These are phyloP conservation scores for Tachysurus vachellii DNA, from an alignment of 2,113 vertebrate species.

Conservation along the genomic window DNA sequence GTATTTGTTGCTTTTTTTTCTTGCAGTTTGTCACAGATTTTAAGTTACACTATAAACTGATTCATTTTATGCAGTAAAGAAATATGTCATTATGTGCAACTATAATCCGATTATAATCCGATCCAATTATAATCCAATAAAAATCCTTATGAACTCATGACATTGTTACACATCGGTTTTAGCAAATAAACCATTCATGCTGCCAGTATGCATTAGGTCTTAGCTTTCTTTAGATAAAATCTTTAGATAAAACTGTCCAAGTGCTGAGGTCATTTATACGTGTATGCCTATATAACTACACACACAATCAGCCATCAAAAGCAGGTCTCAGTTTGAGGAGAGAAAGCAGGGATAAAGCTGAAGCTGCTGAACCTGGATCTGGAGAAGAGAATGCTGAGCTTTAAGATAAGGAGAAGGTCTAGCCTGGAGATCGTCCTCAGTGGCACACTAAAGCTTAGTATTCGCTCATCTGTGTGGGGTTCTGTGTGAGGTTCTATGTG, in stretches of 20 bases:
- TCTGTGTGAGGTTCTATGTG: no score
- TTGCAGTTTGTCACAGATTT: neutral
- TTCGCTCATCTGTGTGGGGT: constrained; percentile 86
- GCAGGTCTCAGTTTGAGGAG: neutral
- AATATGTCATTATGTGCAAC: neutral
- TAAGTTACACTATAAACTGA: neutral
- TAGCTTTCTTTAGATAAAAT: neutral
- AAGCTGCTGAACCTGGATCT: constrained; percentile 80
- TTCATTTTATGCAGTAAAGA: neutral
- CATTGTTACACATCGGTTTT: neutral
- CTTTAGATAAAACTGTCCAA: constrained; percentile 2
- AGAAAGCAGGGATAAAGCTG: constrained; percentile 73
- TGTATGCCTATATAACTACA: neutral
- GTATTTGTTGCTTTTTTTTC: neutral
- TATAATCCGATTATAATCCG: no score
- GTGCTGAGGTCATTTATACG: neutral
- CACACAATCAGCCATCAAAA: neutral
- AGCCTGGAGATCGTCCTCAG: constrained; percentile 76
- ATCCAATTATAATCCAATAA: no score
- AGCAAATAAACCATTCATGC: neutral
- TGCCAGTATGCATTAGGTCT: neutral
- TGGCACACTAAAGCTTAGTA: constrained; percentile 90
- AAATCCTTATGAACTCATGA: neutral
- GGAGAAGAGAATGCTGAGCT: constrained; percentile 76
- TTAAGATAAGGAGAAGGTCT: constrained; percentile 72